Evolutionary conservation across 2,888 invertebrate species (phyloP), one percentile per base, ranked within the genome.

Genomic region (Miltochrista miniata): DNA sequence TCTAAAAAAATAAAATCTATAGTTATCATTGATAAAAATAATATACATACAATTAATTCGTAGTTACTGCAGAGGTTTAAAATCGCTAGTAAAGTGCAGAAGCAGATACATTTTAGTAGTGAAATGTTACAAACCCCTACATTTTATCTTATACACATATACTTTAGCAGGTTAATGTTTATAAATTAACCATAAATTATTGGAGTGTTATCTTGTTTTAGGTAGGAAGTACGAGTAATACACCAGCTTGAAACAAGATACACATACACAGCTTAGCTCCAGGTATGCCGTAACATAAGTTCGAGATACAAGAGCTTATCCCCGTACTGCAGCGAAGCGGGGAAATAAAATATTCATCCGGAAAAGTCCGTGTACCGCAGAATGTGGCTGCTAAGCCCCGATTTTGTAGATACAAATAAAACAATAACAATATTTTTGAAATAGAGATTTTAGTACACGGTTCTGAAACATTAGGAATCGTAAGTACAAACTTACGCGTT

Each of bases 241-340:
- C 14, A 36, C 58, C 51, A 56, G 53, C 49, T 48, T 11, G 41
- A 47, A 56, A 24, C 47, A 37, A 15, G 47, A 40, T 49, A 57
- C 61, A 67, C 74, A 71, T 74, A 64, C 38, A 58, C 68, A 60
- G 56, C 59, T 63, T 57, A 63, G 45, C 10, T 10, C 7, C 4
- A 9, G 15, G 31, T 31, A 33, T 11, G 9, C 18, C 5, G 15
- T 3, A 53, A 72, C 61, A 68, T 68, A 62, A 77, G 74, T 79
- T 74, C 72, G 63, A 79, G 74, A 74, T 78, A 70, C 69, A 70
- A 64, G 76, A 81, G 83, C 85, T 78, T 83, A 82, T 75, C 71
- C 59, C 55, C 70, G 70, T 76, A 78, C 79, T 79, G 75, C 74
- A 71, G 58, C 64, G 64, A 61, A 68, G 65, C 68, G 55, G 64